Evolutionary conservation across 2,113 vertebrate genomes (phyloP), one percentile per base, ranked within the genome.

Genomic region (Macroglossus sobrinus): DNA sequence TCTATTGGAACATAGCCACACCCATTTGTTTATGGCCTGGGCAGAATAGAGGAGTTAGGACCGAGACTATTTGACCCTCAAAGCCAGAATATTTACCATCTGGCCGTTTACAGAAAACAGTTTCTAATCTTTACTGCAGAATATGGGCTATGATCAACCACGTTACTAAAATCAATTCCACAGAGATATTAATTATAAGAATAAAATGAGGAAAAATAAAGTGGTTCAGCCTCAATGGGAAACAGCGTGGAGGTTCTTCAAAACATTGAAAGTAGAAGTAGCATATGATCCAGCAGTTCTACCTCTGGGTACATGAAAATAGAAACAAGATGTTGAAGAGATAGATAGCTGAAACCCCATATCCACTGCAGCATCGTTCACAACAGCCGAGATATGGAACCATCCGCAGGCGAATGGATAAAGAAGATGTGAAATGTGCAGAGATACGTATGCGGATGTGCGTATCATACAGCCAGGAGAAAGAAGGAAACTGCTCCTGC

Each of bases 361-460:
- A 38, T 21, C 43, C 57, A 43, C 11, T 1, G 38, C 18, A 33
- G 26, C 57, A 5, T 5, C 16, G 13, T 63, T 61, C 38, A 33
- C 16, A 19, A 16, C 3, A 43, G 57, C 26, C 26, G 43, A 33
- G 55, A 18, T 15, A 4, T 13, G 55, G 16, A 19, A 11, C 3
- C 24, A 2, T 61, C 38, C 11, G 7, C 38, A 33, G 16, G 40
- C 19, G 55, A 19, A 43, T 1, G 40, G 57, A 19, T 8, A 13
- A 21, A 43, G 38, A 21, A 1, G 26, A 3, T 30, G 18, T 13
- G 38, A 8, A 16, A 8, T 21, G 15, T 33, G 3, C 3, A 19
- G 4, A 30, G 1, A 13, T 21, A 7, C 47, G 47, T 50, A 15
- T 50, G 50, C 50, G 16, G 15, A 50, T 50, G 50, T 50, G 50